A percentile compares a stretch with the other conserved stretches of the same genome.
phyloP scores from a whole-genome alignment of 2,113 vertebrate genomes.

The Elgaria multicarinata region DNA sequence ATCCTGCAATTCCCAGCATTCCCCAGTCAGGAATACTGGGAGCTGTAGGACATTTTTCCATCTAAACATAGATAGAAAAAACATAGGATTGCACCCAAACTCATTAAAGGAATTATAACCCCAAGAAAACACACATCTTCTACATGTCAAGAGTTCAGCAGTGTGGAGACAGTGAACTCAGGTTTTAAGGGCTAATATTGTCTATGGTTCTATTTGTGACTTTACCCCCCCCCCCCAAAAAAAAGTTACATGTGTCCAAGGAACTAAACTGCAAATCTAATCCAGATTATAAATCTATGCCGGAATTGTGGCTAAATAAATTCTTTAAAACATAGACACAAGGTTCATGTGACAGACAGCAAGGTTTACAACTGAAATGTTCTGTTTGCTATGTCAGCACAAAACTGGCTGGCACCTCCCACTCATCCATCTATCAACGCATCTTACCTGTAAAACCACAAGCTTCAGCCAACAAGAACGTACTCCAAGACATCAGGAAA shows the following conservation, averaged over 20 bases:
- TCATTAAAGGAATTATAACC: not conserved
- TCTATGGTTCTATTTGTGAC: not conserved
- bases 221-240: too few species aligned
- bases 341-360: not conserved
- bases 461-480: slow-evolving; percentile 95
- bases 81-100: too few species aligned
- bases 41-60: too few species aligned
- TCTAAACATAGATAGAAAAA: too few species aligned
- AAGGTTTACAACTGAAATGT: not conserved
- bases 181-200: not conserved
- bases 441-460: slow-evolving; percentile 95
- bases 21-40: too few species aligned
- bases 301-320: not conserved
- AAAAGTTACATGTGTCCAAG: not conserved
- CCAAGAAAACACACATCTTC: not conserved
- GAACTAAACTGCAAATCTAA: not conserved
- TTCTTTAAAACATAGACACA: not conserved
- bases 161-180: not conserved
- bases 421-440: not conserved
- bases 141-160: not conserved
- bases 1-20: too few species aligned
- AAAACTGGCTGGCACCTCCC: not conserved
- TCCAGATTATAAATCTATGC: too few species aligned
- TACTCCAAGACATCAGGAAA: slow-evolving; percentile 99
- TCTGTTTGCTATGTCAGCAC: not conserved